These are phyloP conservation scores for Silurus glanis DNA, from an alignment of 2,113 vertebrate genomes.

Conservation along the genomic window DNA sequence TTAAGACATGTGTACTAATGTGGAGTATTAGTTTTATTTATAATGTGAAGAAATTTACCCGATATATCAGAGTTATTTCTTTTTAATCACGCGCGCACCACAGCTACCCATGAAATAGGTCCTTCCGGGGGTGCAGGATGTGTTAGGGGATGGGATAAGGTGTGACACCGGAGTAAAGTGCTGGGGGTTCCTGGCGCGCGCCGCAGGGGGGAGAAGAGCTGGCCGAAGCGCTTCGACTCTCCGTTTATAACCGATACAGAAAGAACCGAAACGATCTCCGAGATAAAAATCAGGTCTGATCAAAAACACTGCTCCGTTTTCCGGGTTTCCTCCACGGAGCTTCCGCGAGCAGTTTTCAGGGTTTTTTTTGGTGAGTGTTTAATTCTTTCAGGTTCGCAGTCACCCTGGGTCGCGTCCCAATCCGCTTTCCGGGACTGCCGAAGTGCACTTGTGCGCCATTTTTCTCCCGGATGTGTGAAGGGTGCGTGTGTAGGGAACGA, in stretches of 20 bases:
- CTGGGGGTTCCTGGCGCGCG: constrained; percentile 7
- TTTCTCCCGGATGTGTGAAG: neutral
- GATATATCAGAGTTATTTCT: too few relatives aligned
- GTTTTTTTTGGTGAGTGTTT: constrained; percentile 31
- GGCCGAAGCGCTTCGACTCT: neutral
- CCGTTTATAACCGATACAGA: neutral
- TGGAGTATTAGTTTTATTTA: neutral
- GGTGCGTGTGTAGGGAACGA: neutral
- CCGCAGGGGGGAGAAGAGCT: constrained; percentile 21
- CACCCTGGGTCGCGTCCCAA: neutral
- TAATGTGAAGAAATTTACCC: too few relatives aligned
- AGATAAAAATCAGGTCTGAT: neutral
- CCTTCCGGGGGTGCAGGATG: constrained; percentile 15
- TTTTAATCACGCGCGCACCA: neutral
- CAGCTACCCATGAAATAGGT: neutral
- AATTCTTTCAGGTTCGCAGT: neutral
- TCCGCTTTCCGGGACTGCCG: rapidly evolving
- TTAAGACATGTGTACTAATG: neutral
- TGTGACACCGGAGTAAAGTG: neutral
- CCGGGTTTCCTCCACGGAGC: neutral
- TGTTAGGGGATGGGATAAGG: neutral
- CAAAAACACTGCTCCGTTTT: neutral
- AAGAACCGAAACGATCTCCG: neutral
- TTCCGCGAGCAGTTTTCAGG: neutral
- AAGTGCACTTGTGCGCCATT: neutral